A percentile compares a stretch with the other conserved stretches of the same genome.
phyloP scores from a whole-genome alignment of 2,888 invertebrate genomes.

The Eupithecia abbreviata region DNA sequence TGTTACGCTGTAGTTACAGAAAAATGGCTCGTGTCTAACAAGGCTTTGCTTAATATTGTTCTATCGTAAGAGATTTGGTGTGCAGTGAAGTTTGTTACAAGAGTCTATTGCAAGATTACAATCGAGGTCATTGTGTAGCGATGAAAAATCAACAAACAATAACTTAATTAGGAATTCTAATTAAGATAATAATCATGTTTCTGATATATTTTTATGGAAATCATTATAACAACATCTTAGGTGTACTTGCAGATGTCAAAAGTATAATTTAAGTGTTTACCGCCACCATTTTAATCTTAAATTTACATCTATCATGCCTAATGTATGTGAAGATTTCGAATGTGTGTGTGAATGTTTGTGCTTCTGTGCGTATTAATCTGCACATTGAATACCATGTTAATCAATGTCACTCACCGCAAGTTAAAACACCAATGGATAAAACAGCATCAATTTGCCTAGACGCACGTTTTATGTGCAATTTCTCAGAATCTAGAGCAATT shows the following conservation, averaged over 20 bases:
- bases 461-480: constrained; percentile 37
- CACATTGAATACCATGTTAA: constrained; percentile 8
- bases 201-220: neutral
- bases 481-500: constrained; percentile 42
- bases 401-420: constrained; percentile 35
- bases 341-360: neutral
- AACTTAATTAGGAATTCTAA: neutral
- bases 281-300: neutral
- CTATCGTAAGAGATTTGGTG: neutral
- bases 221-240: neutral
- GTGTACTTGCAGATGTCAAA: neutral
- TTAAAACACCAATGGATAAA: constrained; percentile 34
- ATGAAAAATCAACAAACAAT: constrained; percentile 3
- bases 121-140: neutral
- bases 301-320: neutral
- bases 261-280: neutral
- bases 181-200: neutral
- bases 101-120: neutral
- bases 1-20: neutral
- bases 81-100: neutral
- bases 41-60: constrained; percentile 12
- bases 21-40: constrained; percentile 12
- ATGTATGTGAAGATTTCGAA: neutral
- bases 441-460: constrained; percentile 38
- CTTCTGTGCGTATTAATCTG: neutral